These are phyloP conservation scores for Amblyjoppa proteus DNA, from an alignment of 2,888 invertebrate genomes.

Conservation along the genomic window DNA sequence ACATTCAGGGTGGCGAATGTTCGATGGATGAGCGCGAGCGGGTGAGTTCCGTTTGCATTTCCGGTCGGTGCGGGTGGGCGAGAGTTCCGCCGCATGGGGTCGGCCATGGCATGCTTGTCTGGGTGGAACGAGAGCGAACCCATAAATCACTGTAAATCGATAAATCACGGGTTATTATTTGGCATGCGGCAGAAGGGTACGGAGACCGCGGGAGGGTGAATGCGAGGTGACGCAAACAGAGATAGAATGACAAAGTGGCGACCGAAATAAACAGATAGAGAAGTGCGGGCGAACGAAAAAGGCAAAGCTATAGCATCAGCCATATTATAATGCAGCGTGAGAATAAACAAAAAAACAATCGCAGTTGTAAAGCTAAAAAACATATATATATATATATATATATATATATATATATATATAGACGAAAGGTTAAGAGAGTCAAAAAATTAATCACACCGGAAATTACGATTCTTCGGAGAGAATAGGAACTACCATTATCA, in stretches of 20 bases:
- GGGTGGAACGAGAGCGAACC: conserved; percentile 56
- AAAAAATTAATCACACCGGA: not conserved
- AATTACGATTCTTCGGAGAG: too few species aligned
- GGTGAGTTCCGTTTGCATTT: conserved; percentile 58
- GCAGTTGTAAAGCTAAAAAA: not conserved
- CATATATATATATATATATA: not conserved
- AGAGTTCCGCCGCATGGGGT: conserved; percentile 43
- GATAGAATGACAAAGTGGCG: conserved; percentile 15
- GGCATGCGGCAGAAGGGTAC: conserved; percentile 63
- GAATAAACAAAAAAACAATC: not conserved
- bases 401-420: too few species aligned
- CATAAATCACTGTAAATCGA: conserved; percentile 75
- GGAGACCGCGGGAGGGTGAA: conserved; percentile 43
- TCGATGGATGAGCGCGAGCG: conserved; percentile 33
- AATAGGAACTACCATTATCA: too few species aligned
- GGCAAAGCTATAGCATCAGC: not conserved
- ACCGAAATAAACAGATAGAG: conserved; percentile 27
- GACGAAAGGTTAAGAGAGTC: not conserved
- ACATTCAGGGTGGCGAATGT: conserved; percentile 26
- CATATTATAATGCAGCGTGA: not conserved
- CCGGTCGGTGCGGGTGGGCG: conserved; percentile 43
- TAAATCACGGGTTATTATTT: conserved; percentile 78
- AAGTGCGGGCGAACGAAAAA: conserved; percentile 8
- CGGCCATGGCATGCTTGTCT: conserved; percentile 29
- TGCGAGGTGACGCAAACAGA: conserved; percentile 42